These are phyloP conservation scores for Chlorops oryzae DNA, from an alignment of 1,140 invertebrate genomes.

Conservation along the genomic window DNA sequence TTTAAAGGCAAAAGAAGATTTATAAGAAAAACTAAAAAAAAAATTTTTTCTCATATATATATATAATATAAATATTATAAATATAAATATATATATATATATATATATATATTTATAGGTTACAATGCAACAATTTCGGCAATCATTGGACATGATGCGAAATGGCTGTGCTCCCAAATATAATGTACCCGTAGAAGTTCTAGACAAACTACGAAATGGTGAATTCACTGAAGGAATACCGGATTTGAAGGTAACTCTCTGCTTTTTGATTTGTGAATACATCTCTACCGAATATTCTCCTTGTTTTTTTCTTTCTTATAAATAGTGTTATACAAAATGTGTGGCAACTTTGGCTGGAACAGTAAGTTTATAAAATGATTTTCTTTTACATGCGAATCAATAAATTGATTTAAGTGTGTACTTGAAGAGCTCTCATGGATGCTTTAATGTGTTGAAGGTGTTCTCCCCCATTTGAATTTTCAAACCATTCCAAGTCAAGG, in stretches of 20 bases:
- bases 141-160: conserved; percentile 41
- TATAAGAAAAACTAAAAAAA: no score
- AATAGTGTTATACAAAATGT: conserved; percentile 40
- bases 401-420: no score
- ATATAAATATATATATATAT: no score
- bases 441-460: no score
- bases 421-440: no score
- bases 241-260: conserved; percentile 27
- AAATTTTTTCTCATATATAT: no score
- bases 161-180: conserved; percentile 34
- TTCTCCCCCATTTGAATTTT: no score
- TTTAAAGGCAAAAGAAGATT: no score
- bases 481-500: no score
- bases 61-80: no score
- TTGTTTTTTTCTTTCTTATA: not conserved
- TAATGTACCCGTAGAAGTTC: conserved; percentile 24
- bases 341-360: conserved; percentile 39
- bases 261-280: not conserved
- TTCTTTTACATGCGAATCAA: no score
- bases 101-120: no score
- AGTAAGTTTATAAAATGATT: conserved; percentile 14
- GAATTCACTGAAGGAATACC: conserved; percentile 22
- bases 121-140: conserved; percentile 39
- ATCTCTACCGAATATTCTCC: not conserved
- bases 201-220: conserved; percentile 29